Evolutionary conservation across 2,888 invertebrate genomes (phyloP), one percentile per base, ranked within the genome.

Genomic region (Tetragonisca angustula): DNA sequence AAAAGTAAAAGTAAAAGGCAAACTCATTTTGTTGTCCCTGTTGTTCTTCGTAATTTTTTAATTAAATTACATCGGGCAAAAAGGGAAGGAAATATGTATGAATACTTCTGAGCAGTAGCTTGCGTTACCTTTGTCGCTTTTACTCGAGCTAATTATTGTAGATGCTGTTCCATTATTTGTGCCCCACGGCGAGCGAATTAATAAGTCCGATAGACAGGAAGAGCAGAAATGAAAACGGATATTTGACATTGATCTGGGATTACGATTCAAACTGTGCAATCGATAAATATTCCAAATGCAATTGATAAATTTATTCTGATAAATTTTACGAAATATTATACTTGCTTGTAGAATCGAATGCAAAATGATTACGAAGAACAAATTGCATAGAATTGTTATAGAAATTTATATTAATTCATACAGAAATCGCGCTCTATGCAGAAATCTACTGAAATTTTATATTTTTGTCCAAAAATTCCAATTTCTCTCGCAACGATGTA

Each of bases 181-280:
- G 52, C n/a, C 2, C 13, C 27, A 11, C 54, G n/a, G 77, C 64
- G 56, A 64, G 77, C 77, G 72, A 77, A 64, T 72, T 56, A 32
- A 77, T 17, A 56, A 5, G 11, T 24, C n/a, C 36, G 17, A 56
- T 24, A n/a, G 54, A 56, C 17, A 27, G 15, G 1, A 2, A 32
- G 27, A 15, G 4, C 17, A 21, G 17, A 56, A 24, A 17, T 27
- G 9, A 2, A 43, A 21, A 24, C 24, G n/a, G 24, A 65, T 36
- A 32, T 54, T 54, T 3, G 19, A 4, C 2, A 9, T 27, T 19
- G 24, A 50, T 11, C 9, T 17, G 24, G 24, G 24, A 68, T 68
- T n/a, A 59, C 15, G 13, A n/a, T 59, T 15, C 1, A 15, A 5
- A 15, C 15, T 11, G 56, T n/a, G 24, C 4, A 32, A 6, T 9